phyloP scores from a whole-genome alignment of 2,888 invertebrate species.

The Oasisia sp. region DNA sequence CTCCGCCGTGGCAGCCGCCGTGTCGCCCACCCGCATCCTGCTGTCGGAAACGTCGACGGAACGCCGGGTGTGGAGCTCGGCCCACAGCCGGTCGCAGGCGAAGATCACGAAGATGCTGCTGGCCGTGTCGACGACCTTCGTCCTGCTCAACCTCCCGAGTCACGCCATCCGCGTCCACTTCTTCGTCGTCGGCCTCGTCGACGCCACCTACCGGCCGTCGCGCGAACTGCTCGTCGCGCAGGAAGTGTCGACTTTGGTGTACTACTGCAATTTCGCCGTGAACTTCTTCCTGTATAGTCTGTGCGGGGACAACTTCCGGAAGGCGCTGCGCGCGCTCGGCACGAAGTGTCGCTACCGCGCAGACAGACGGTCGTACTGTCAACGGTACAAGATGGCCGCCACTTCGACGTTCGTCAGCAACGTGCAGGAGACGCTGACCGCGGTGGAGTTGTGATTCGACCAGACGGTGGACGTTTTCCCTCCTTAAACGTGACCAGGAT shows the following conservation, averaged over 20 bases:
- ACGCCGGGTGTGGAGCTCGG: neutral
- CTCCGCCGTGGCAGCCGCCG: neutral
- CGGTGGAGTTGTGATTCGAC: neutral
- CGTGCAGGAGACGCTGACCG: neutral
- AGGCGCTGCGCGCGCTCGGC: neutral
- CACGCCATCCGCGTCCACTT: neutral
- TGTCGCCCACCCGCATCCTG: neutral
- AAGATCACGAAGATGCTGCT: slow-evolving; percentile 3
- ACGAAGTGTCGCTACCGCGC: neutral
- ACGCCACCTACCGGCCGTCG: slow-evolving; percentile 20
- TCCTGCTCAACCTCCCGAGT: neutral
- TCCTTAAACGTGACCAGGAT: neutral
- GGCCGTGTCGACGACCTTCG: slow-evolving; percentile 20
- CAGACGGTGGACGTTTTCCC: neutral
- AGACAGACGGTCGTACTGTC: neutral
- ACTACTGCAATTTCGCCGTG: slow-evolving; percentile 25
- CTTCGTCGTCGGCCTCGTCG: slow-evolving; percentile 1
- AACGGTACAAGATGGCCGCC: neutral
- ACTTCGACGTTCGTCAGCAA: neutral
- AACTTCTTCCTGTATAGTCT: slow-evolving; percentile 23
- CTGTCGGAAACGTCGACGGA: neutral
- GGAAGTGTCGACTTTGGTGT: slow-evolving; percentile 17
- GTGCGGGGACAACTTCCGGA: slow-evolving; percentile 25
- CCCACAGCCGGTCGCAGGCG: neutral
- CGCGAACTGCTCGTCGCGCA: slow-evolving; percentile 21